Base-by-base conservation (phyloP, 2,888 invertebrate species). In the Noctua janthe region DNA sequence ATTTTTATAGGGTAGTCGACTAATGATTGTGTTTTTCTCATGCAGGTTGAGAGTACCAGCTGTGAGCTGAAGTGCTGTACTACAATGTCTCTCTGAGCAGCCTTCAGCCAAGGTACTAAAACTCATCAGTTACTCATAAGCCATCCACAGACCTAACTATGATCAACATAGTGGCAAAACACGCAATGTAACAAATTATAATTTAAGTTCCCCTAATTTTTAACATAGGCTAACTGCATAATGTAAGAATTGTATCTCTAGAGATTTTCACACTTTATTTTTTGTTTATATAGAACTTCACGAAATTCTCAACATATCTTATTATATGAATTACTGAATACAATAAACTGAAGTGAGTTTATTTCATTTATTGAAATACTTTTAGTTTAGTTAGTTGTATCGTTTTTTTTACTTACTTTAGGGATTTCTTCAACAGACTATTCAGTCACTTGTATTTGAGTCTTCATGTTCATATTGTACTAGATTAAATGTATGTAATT, bases 91-190 rank as follows among this genome's bases (percentile, higher is more conserved):
- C 89, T 88, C 90, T 83, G 85, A 89, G 94, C 96, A 96, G 95
- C 94, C 93, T 94, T 94, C 91, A 88, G 95, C 95, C 91, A 93
- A 97, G 97, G 97, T 97, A 97, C 96, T 96, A 95, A 91, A 91
- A 91, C 94, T 92, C 94, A 90, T 91, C 94, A 93, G 93, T 92
- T 91, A 93, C 90, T 92, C 90, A 91, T 92, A 92, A 93, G 94
- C 93, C 93, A 93, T 93, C 93, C 91, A 91, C 93, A 94, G 96
- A 96, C 95, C 94, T 95, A 94, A 93, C 95, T 96, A 96, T 96
- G 95, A 94, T 91, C 91, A 90, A 93, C 96, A 96, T 96, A 96
- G 96, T 95, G 95, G 94, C 94, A 95, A 91, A 84, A 92, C 92
- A 91, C 91, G 94, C 91, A 92, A 93, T 93, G 95, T 95, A 96